Conservation (phyloP, 2,888 invertebrate species). For the Hermodice carunculata region DNA sequence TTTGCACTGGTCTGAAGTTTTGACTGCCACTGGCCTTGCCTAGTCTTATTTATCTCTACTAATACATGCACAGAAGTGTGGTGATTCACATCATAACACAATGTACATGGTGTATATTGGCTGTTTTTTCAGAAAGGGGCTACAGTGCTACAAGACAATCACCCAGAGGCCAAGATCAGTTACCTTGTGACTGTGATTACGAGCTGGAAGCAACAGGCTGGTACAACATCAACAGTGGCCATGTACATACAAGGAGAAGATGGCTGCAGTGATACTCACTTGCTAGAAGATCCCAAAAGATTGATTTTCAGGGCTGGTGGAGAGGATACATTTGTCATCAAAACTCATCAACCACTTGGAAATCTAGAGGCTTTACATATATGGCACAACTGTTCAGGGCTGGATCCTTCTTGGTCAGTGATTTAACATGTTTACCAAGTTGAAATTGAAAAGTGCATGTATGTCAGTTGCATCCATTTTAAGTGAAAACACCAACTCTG, state of each 20-base stretch:
- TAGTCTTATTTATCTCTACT: too few species aligned
- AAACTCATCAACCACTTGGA: conserved; percentile 48
- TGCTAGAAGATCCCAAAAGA: not conserved
- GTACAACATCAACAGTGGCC: conserved; percentile 55
- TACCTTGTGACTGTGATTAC: conserved; percentile 57
- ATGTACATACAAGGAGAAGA: conserved; percentile 39
- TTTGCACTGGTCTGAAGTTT: too few species aligned
- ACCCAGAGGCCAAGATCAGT: conserved; percentile 39
- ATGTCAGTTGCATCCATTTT: too few species aligned
- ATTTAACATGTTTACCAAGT: too few species aligned
- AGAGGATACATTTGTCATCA: conserved; percentile 59
- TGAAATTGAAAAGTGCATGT: too few species aligned
- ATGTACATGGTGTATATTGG: too few species aligned
- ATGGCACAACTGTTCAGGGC: conserved; percentile 60
- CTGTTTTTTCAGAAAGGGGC: conserved; percentile 44
- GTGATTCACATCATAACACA: too few species aligned
- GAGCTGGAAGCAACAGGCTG: conserved; percentile 54
- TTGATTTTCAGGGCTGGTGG: conserved; percentile 47
- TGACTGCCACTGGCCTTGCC: too few species aligned
- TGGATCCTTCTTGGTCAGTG: conserved; percentile 54
- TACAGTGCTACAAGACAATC: conserved; percentile 45
- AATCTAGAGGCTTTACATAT: conserved; percentile 46
- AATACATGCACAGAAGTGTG: too few species aligned
- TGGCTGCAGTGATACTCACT: conserved; percentile 23
- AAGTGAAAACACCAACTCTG: too few species aligned